Percentiles rank a stretch among this genome's conserved stretches.
Conservation (phyloP, 2,888 invertebrate genomes). For the Caenorhabditis macrosperma region DNA sequence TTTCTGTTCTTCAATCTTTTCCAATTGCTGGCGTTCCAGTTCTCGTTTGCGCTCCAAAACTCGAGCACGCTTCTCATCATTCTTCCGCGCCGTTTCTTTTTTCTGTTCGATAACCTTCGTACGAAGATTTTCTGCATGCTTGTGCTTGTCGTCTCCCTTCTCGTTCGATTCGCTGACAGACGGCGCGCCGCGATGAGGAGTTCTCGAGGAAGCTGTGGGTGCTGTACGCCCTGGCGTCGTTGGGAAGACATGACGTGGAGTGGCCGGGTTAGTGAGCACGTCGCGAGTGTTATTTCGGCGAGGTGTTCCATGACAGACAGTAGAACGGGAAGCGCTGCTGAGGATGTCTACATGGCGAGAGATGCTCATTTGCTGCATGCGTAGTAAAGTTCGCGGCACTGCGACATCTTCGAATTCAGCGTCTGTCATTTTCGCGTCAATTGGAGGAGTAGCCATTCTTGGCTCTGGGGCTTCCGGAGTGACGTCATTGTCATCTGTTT, state of each 20-base stretch:
- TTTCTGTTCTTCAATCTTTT: constrained; percentile 23
- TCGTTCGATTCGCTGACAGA: not conserved
- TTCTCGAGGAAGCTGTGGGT: not conserved
- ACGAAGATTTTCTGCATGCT: constrained; percentile 39
- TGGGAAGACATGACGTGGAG: constrained; percentile 40
- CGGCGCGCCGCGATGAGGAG: constrained; percentile 9
- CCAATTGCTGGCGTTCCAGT: constrained; percentile 11
- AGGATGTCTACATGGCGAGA: not conserved
- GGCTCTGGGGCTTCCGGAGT: not conserved
- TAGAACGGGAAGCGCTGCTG: not conserved
- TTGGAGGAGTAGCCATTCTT: constrained; percentile 16
- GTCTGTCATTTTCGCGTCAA: constrained; percentile 31
- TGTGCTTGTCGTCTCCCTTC: not conserved
- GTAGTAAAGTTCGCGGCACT: constrained; percentile 11
- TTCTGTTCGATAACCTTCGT: constrained; percentile 21
- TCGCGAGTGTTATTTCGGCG: constrained; percentile 17
- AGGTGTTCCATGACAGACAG: constrained; percentile 9
- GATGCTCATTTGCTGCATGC: constrained; percentile 40
- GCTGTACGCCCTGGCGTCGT: constrained; percentile 1
- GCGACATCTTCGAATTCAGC: constrained; percentile 20
- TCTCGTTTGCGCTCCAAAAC: constrained; percentile 40
- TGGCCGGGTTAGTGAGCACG: not conserved
- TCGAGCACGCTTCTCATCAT: constrained; percentile 15
- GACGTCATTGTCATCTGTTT: not conserved
- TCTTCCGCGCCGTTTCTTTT: constrained; percentile 16